Evolutionary conservation across 1,140 invertebrate species (phyloP), one percentile per base, ranked within the genome.

Genomic region (Heliconius himera): DNA sequence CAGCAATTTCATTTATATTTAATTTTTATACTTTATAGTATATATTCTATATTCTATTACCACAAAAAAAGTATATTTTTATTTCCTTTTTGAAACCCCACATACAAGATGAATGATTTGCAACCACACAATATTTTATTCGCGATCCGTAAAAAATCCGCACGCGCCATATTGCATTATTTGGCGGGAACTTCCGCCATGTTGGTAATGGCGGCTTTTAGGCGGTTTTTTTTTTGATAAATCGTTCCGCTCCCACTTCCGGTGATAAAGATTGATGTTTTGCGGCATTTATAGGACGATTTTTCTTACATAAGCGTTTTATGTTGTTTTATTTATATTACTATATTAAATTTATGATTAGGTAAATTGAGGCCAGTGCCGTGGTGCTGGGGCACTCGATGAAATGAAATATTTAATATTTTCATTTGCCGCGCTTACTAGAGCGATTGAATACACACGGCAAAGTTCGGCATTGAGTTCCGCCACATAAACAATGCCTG

Each of bases 171-270:
- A 84, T 85, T 87, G 85, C 81, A 81, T 82, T 76, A 83, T 77
- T 86, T 82, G 86, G 81, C 85, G 84, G 78, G 82, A 83, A 79
- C 83, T 82, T 86, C 82, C 83, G 77, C 81, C 81, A 83, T 82
- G 77, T 82, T 78, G 46, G 73, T 86, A 82, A 85, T 84, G 85
- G 82, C 83, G 82, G 82, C 79, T 86, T 85, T 86, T 80, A 80
- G 79, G 85, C 81, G 83, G 82, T 80, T 84, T 87, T 51, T n/a
- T 88, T 83, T 80, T 87, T 88, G 87, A 88, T 87, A 86, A 84
- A 89, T 89, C 70, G 84, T 86, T 86, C 75, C 75, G 74, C 75
- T 73, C 74, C 79, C 81, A 77, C 71, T 86, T 87, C 84, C 85
- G 82, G 81, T 36, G 76, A 54, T 66, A 46, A 51, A 78, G 79